Evolutionary conservation across 2,113 vertebrate species (phyloP), one percentile per base, ranked within the genome.

Genomic region (Morone chrysops): DNA sequence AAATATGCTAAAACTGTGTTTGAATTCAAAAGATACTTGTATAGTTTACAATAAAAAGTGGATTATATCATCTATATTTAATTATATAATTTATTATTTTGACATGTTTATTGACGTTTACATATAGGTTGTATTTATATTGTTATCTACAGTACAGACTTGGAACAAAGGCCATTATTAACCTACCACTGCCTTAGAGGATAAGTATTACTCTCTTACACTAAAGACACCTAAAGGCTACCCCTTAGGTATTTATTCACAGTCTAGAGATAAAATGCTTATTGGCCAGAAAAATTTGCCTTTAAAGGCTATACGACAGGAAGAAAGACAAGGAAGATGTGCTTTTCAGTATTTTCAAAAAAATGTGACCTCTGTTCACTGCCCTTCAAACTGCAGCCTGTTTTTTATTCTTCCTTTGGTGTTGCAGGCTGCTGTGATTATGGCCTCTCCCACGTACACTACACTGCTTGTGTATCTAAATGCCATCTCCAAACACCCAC

Each of bases 401-500:
- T 77, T 89, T 91, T 85, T 84, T 75, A 84, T 83, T 92, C 84
- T 89, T 80, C 51, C 71, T 65, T 75, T 69, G 78, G 80, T 82
- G 60, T 83, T 50, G 65, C 89, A 66, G 65, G 54, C 63, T 87
- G 66, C 91, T 93, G 92, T 92, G 82, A 92, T 92, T 91, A 87
- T 25, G 65, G 68, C 77, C 75, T 75, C 80, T 78, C 80, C 75
- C 66, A 48, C 66, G 36, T 78, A 70, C 20, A 57, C 77, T 87
- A 31, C 62, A 48, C 76, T 56, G 76, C 87, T 77, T 59, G 79
- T 78, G 31, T 85, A 81, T 84, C 82, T 90, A 84, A 90, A 84
- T 59, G 25, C 82, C 78, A 84, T 86, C 71, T 80, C 70, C 53
- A 82, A 87, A 88, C 88, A 78, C 73, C 77, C 56, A 17, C 75